Base-by-base conservation (phyloP, 1,140 invertebrate species). In the Oscheius sp. region DNA sequence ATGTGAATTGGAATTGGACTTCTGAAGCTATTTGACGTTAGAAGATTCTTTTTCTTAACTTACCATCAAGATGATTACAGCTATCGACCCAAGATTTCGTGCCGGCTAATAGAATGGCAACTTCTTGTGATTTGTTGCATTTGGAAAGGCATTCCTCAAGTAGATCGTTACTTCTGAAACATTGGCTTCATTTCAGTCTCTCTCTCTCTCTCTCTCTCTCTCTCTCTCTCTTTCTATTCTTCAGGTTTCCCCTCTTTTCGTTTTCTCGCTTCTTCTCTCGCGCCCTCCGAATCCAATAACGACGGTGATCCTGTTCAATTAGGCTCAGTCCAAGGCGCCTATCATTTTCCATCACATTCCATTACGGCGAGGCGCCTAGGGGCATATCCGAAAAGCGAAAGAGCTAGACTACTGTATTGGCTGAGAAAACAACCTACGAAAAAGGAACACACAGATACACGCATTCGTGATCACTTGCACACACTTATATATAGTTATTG, bases 41-140 rank as follows among this genome's bases (percentile, higher is more conserved):
- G n/a, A 36, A 3, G 3, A 32, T 4, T 7, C 1, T 1, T 1
- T 18, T 3, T n/a, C 2, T 15, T 18, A 61, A 2, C n/a, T 23
- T 3, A 64, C 69, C 69, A 34, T 71, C 69, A 7, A 71, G 42
- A 29, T 71, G 58, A 28, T 64, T 36, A 35, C 69, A 71, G 3
- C 52, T 36, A 46, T 63, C 62, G 28, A 34, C 35, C 69, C 69
- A 71, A 2, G 46, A 58, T 35, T 58, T 32, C 20, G 38, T 71
- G 2, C 69, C 69, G 2, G 62, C 62, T 31, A 71, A 34, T 31
- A 71, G 58, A 7, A 71, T 71, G 1, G 59, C 52, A 34, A 58
- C 69, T 49, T 71, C 69, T 46, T 58, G 59, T 4, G 69, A 71
- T n/a, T 42, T 63, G 29, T 71, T 71, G 35, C 69, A 71, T 20